Conservation (phyloP, 2,888 invertebrate species). For the Gonocerus acuteangulatus region DNA sequence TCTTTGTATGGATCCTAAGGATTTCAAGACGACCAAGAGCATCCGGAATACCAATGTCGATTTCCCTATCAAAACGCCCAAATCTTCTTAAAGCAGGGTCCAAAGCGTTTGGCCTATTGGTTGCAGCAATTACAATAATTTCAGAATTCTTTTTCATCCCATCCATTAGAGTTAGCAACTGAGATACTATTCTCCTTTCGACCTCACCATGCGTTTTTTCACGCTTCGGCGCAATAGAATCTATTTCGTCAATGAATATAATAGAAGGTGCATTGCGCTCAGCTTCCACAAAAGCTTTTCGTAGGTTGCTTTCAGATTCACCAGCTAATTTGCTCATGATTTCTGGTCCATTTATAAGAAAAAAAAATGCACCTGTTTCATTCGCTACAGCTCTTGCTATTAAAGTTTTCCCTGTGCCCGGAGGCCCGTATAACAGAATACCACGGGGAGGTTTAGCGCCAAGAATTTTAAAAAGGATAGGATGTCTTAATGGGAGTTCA, state of each 20-base stretch:
- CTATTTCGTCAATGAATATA: constrained; percentile 97
- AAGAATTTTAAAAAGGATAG: constrained; percentile 96
- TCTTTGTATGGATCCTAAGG: constrained; percentile 96
- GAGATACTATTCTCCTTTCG: constrained; percentile 95
- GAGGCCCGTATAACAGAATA: constrained; percentile 91
- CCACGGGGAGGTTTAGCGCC: constrained; percentile 98
- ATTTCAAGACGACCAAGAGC: constrained; percentile 95
- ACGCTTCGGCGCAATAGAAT: constrained; percentile 97
- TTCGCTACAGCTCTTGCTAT: constrained; percentile 92
- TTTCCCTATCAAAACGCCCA: constrained; percentile 96
- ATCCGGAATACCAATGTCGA: constrained; percentile 98
- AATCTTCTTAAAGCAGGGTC: constrained; percentile 95
- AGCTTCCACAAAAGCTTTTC: constrained; percentile 98
- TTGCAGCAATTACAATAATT: constrained; percentile 99
- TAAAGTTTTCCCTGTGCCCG: constrained; percentile 92
- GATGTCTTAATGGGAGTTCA: constrained; percentile 93
- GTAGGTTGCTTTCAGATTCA: constrained; percentile 94
- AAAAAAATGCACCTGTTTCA: constrained; percentile 99
- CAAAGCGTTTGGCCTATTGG: constrained; percentile 96
- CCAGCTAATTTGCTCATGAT: constrained; percentile 99
- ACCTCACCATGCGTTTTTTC: constrained; percentile 99
- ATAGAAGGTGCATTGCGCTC: constrained; percentile 99
- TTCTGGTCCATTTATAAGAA: constrained; percentile 95
- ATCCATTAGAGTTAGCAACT: constrained; percentile 95
- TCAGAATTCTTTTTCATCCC: constrained; percentile 97